Base-by-base conservation (phyloP, 2,113 vertebrate species). In the Cariama cristata region DNA sequence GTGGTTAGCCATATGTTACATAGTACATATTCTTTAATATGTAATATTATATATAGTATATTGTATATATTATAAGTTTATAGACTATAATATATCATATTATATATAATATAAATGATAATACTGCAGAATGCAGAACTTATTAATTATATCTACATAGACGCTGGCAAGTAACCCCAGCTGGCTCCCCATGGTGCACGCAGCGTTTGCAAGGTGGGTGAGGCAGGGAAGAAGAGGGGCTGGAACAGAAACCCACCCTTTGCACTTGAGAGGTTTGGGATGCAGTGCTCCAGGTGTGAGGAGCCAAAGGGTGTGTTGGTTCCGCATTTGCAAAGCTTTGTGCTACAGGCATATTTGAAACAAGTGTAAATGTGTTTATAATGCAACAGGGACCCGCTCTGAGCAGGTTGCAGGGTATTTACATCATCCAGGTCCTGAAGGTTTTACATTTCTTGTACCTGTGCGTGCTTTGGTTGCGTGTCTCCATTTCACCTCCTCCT, bases 251-350 rank as follows among this genome's bases (percentile, higher is more conserved):
- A n/a, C 63, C 21, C 94, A 84, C 75, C 86, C 88, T 95, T 92
- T 95, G 93, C 63, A 33, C 35, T 33, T 1, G 2, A 49, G 76
- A 64, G 8, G 5, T 32, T 27, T 91, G 84, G 27, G 64, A 59
- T 32, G 11, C 56, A 21, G 33, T 82, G 88, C 92, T 96, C 82
- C 12, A 1, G 9, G 15, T 35, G 40, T 3, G 22, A 79, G 73
- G 84, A 94, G 80, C 52, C 90, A 79, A 95, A 97, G 95, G 81
- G 69, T 82, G 66, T 12, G 74, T 62, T 49, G 24, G 85, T 93
- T 96, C 90, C 52, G 0, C 6, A 24, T 96, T 95, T 96, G 93
- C 94, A 97, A 96, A 95, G 95, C 91, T 96, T 92, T 80, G 40
- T 74, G 47, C 52, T 20, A 6, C 2, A 6, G 86, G 7, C 20